These are phyloP conservation scores for Pammene aurita DNA, from an alignment of 2,888 invertebrate species.

Conservation along the genomic window DNA sequence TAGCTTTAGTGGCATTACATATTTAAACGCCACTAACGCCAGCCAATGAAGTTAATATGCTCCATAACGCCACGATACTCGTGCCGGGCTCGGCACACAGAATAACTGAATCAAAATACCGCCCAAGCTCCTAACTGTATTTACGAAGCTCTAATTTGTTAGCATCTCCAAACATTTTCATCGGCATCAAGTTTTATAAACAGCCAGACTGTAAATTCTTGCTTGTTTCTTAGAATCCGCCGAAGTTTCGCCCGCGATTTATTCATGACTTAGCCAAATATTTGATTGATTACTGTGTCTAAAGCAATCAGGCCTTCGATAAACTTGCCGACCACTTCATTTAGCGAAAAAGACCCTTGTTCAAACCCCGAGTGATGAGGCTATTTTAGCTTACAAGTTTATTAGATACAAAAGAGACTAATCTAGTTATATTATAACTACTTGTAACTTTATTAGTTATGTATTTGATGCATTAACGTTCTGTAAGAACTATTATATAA, in stretches of 20 bases:
- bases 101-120: neutral
- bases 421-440: neutral
- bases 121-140: neutral
- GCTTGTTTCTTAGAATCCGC: constrained; percentile 45
- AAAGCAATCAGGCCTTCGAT: constrained; percentile 71
- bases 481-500: no score
- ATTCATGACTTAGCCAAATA: constrained; percentile 52
- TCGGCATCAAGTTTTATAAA: constrained; percentile 23
- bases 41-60: no score
- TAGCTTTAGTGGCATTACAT: no score
- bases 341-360: constrained; percentile 70
- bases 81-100: no score
- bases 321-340: constrained; percentile 77
- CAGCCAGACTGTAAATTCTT: constrained; percentile 31
- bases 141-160: constrained; percentile 33
- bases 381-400: constrained; percentile 54
- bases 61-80: no score
- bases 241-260: constrained; percentile 54
- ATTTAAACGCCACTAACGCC: no score
- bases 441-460: neutral
- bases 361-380: constrained; percentile 68
- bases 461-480: neutral
- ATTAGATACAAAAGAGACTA: constrained; percentile 27
- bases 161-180: constrained; percentile 27
- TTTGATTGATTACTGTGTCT: constrained; percentile 80